phyloP scores from a whole-genome alignment of 2,888 invertebrate genomes.

The Agonopterix heracliana region DNA sequence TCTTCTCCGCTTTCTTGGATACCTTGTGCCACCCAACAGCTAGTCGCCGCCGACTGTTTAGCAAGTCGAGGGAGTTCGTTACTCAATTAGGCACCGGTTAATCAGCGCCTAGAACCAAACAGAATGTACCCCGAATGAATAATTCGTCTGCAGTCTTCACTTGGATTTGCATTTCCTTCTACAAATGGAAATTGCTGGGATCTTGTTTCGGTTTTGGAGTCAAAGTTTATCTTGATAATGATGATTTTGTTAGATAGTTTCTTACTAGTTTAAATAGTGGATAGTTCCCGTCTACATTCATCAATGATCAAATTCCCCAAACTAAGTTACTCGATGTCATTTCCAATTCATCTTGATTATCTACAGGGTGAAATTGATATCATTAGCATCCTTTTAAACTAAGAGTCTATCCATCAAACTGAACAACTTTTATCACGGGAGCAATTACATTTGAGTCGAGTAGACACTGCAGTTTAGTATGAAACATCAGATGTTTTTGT shows the following conservation, averaged over 20 bases:
- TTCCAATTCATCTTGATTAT: no score
- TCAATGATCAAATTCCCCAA: no score
- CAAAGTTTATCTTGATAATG: slow-evolving; percentile 2
- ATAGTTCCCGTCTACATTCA: no score
- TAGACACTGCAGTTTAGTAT: no score
- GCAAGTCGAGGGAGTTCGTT: slow-evolving; percentile 63
- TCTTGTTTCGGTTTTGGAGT: slow-evolving; percentile 4
- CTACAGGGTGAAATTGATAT: no score
- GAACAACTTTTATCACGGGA: no score
- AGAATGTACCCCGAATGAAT: slow-evolving; percentile 54
- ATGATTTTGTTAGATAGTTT: not conserved
- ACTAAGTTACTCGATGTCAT: no score
- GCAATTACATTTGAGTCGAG: no score
- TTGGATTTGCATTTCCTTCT: slow-evolving; percentile 23
- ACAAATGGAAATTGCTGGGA: slow-evolving; percentile 3
- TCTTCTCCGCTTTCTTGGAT: not conserved
- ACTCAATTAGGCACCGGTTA: slow-evolving; percentile 67
- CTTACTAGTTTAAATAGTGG: not conserved
- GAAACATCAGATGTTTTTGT: no score
- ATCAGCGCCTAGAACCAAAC: slow-evolving; percentile 62
- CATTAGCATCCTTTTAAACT: no score
- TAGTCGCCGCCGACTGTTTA: slow-evolving; percentile 41
- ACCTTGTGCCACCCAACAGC: not conserved
- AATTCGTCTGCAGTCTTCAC: slow-evolving; percentile 18
- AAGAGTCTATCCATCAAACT: no score